These are phyloP conservation scores for Caiman crocodilus DNA, from an alignment of 2,797 vertebrate genomes.

Conservation along the genomic window DNA sequence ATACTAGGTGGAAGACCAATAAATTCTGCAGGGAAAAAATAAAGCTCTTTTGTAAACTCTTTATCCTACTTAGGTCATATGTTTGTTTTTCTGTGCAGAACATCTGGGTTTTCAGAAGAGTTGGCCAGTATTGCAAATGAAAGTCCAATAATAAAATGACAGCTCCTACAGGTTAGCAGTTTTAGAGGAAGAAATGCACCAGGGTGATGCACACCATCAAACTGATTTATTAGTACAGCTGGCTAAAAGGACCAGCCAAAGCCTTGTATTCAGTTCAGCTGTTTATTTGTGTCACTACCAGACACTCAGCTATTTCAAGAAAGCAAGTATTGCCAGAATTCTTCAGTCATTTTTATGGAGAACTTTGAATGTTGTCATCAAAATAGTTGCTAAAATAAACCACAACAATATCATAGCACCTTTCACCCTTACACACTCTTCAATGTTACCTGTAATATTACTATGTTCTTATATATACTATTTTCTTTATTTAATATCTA, in stretches of 20 bases:
- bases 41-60: conserved; percentile 47
- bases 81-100: conserved; percentile 69
- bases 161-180: conserved; percentile 36
- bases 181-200: conserved; percentile 44
- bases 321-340: conserved; percentile 39
- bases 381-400: background rate
- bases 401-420: background rate
- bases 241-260: conserved; percentile 54
- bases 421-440: background rate
- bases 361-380: conserved; percentile 11
- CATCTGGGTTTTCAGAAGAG: conserved; percentile 65
- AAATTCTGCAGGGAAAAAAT: conserved; percentile 13
- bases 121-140: conserved; percentile 57
- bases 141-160: conserved; percentile 63
- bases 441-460: accelerated
- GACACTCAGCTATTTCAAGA: conserved; percentile 50
- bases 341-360: conserved; percentile 18
- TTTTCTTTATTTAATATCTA: background rate
- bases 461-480: accelerated
- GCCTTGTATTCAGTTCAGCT: conserved; percentile 39
- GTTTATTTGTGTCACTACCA: conserved; percentile 68
- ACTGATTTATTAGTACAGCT: conserved; percentile 75
- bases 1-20: background rate
- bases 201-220: conserved; percentile 63
- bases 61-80: conserved; percentile 70